Base-by-base conservation (phyloP, 2,797 vertebrate species). In the Adrianichthys oophorus region DNA sequence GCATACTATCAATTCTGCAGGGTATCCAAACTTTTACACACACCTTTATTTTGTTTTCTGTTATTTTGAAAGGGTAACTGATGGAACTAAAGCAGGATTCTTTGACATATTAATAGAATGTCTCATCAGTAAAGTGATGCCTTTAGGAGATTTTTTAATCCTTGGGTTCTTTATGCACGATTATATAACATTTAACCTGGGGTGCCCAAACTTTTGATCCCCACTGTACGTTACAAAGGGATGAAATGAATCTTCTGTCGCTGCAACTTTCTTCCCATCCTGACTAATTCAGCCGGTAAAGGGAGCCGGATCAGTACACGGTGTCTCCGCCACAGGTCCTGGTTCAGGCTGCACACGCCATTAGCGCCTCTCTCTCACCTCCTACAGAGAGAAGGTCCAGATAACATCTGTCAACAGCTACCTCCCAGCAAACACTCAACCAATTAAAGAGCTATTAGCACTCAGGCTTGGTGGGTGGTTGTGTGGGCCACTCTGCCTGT, bases 391-490 rank as follows among this genome's bases (percentile, higher is more conserved):
- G 54, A 54, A 41, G 64, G 61, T 56, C 77, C 77, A 72, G 74
- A 76, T 56, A 79, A 81, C 87, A 86, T 86, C 82, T 84, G 84
- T 86, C 79, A 65, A 45, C 69, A 66, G 80, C 82, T 68, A 75
- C 80, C 66, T 68, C 67, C 69, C 62, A 55, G 80, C 67, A 75
- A 82, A 85, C 79, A 85, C 82, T 83, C 78, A 64, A 76, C 76
- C 80, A 87, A 85, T 89, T 89, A 85, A 81, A 84, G 82, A 70
- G 66, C 79, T 79, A 86, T 87, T 85, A 88, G 77, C 40, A 13
- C 70, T 62, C 49, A 47, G 52, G 58, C 73, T 59, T 29, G 21
- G 75, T 69, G 59, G 74, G 79, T 61, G 67, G 70, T 40, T 37
- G 64, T 48, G 52, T 41, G 63, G 68, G 74, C 85, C 83, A 72